A percentile compares a stretch with the other conserved stretches of the same genome.
Evolutionary conservation across 2,797 vertebrate species (phyloP).

Genomic region (Apogon talboti): DNA sequence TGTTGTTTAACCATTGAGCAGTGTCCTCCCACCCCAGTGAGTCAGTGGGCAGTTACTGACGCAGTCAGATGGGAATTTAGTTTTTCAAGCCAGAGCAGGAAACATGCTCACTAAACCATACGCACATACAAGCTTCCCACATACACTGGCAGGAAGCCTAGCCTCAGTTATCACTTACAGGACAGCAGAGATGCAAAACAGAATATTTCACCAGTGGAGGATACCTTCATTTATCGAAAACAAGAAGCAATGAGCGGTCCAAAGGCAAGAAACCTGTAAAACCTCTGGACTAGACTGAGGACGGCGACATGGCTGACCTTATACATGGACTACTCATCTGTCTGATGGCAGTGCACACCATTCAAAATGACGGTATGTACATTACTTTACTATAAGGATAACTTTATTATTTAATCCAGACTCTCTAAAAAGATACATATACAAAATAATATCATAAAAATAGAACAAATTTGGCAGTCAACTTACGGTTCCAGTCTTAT

Average conservation of each 20-base stretch:
- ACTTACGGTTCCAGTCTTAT: neutral
- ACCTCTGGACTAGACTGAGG: neutral
- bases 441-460: slow-evolving; percentile 1
- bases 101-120: slow-evolving; percentile 49
- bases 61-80: slow-evolving; percentile 59
- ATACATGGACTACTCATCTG: slow-evolving; percentile 69
- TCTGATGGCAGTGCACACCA: slow-evolving; percentile 60
- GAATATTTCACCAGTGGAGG: slow-evolving; percentile 29
- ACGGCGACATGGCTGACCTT: slow-evolving; percentile 57
- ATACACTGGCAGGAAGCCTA: slow-evolving; percentile 36
- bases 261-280: slow-evolving; percentile 7
- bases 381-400: neutral
- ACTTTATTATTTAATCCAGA: neutral
- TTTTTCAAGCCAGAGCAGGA: slow-evolving; percentile 68
- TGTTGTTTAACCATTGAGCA: slow-evolving; percentile 7
- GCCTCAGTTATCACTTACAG: slow-evolving; percentile 15
- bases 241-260: slow-evolving; percentile 2
- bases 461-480: neutral
- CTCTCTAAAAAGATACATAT: neutral
- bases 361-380: slow-evolving; percentile 68
- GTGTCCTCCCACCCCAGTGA: slow-evolving; percentile 43
- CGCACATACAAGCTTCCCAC: slow-evolving; percentile 27
- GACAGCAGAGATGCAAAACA: slow-evolving; percentile 50
- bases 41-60: slow-evolving; percentile 58
- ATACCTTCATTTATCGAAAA: slow-evolving; percentile 13